Conservation (phyloP, 2,888 invertebrate species). For the Cordilura impudica region DNA sequence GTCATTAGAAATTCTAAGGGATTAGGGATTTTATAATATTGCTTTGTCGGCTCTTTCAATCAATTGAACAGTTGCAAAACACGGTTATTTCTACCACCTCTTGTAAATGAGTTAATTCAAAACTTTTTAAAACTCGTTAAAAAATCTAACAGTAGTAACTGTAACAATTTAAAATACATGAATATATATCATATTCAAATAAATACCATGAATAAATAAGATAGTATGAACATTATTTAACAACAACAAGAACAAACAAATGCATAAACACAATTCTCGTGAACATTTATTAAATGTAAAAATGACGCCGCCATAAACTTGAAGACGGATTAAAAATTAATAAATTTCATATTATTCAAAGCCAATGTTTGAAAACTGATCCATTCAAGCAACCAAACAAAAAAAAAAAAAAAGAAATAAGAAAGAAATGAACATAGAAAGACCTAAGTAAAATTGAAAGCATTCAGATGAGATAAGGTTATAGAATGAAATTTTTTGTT, state of each 20-base stretch:
- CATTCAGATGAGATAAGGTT: neutral
- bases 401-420: neutral
- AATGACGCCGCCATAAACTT: neutral
- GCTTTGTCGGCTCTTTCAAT: too few relatives aligned
- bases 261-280: constrained; percentile 21
- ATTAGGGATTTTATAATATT: too few relatives aligned
- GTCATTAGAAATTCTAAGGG: too few relatives aligned
- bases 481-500: neutral
- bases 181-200: neutral
- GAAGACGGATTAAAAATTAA: neutral
- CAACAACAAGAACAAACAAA: constrained; percentile 38
- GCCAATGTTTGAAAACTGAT: neutral
- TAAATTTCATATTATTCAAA: neutral
- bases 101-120: too few relatives aligned
- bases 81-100: too few relatives aligned
- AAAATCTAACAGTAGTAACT: constrained; percentile 14
- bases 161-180: constrained; percentile 9
- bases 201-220: neutral
- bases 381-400: neutral
- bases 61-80: too few relatives aligned
- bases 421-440: too few relatives aligned
- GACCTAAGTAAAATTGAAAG: too few relatives aligned
- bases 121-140: too few relatives aligned
- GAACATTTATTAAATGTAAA: constrained; percentile 1
- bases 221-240: neutral